Conservation (phyloP, 2,888 invertebrate species). For the Lasioglossum vierecki region DNA sequence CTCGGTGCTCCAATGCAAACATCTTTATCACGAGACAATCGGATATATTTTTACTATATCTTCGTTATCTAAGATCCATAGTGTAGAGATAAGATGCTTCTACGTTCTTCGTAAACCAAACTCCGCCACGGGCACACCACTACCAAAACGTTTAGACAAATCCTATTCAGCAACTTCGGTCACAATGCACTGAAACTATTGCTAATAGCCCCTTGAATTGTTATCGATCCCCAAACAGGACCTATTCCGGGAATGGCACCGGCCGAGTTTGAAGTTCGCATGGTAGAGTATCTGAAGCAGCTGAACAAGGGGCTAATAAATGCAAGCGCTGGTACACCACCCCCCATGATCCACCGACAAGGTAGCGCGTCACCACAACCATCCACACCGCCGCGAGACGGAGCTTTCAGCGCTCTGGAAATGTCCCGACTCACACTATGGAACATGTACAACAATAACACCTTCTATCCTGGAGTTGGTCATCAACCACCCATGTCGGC, state of each 20-base stretch:
- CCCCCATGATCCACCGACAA: conserved; percentile 82
- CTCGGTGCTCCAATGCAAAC: not conserved
- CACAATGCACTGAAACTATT: not conserved
- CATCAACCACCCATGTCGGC: conserved; percentile 82
- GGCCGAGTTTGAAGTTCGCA: conserved; percentile 91
- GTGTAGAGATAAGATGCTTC: not conserved
- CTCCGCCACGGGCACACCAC: no score
- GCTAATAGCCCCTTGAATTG: not conserved
- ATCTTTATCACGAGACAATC: not conserved
- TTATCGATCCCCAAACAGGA: conserved; percentile 75
- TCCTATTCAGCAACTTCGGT: not conserved
- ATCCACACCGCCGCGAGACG: conserved; percentile 85
- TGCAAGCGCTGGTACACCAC: conserved; percentile 81
- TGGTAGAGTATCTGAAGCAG: conserved; percentile 92
- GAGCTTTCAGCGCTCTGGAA: conserved; percentile 89
- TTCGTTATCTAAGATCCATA: not conserved
- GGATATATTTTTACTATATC: no score
- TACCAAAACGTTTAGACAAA: not conserved
- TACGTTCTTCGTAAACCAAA: not conserved
- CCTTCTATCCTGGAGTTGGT: conserved; percentile 74
- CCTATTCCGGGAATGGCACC: conserved; percentile 87
- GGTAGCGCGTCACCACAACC: conserved; percentile 83
- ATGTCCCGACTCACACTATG: conserved; percentile 92
- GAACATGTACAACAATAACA: conserved; percentile 91
- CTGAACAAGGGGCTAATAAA: conserved; percentile 86